Evolutionary conservation across 2,113 vertebrate genomes (phyloP), one percentile per base, ranked within the genome.

Genomic region (Gopherus evgoodei): DNA sequence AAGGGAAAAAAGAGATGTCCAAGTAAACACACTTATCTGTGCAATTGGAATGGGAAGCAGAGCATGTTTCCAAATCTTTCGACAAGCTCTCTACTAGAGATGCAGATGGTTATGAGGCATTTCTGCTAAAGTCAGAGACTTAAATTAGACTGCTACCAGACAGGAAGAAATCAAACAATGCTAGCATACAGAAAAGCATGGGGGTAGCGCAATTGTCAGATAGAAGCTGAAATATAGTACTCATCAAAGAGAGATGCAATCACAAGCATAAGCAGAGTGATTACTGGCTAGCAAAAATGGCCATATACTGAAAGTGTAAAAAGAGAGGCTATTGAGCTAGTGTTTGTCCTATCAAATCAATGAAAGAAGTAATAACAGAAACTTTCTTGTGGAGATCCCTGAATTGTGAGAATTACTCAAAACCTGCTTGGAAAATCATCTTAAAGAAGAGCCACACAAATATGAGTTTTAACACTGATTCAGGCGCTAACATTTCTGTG

Each of bases 51-150:
- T 88, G n/a, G 35, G 38, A 94, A 92, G 65, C 57, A 79, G 13
- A 93, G 13, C 79, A 65, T 84, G 52, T 87, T 96, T 93, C 56
- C 62, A 92, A 88, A 92, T 94, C 87, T 90, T 95, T 83, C 78
- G 83, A 83, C 31, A 50, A 50, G 13, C 50, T 65, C 59, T 92
- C 65, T 57, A 0, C 0, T 85, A 90, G 94, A 96, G 90, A 90
- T 50, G 86, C 81, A 95, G 89, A 94, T 83, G 90, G 75, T 75
- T 96, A 91, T 31, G 25, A 69, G 94, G 89, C 87, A 52, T 91
- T 95, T 92, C 87, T 92, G 1, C 90, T 92, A 95, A 88, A 29
- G 56, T 92, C n/a, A 83, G 1, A 1, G 42, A 78, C 84, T 92
- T 86, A 84, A 89, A 86, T 91, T 78, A 95, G 35, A 25, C 72